Percentiles rank a stretch among this genome's conserved stretches.
Conservation (phyloP, 2,797 vertebrate genomes). For the Dicrostonyx torquatus region DNA sequence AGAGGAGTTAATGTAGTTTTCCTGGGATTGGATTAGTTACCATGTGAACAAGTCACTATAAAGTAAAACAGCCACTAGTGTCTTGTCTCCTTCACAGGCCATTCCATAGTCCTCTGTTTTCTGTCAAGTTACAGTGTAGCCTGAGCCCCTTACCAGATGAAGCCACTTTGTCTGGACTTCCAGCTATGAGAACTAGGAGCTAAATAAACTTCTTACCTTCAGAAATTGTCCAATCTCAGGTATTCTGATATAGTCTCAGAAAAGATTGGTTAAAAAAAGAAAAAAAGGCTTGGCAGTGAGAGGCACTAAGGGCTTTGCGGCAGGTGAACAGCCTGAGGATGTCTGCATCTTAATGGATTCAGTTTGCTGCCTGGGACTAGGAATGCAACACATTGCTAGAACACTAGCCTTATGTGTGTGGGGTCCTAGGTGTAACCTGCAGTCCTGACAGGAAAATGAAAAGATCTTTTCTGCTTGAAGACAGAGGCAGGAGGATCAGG, state of each 20-base stretch:
- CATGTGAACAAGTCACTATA: not conserved
- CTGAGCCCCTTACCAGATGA: not conserved
- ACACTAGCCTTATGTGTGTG: not conserved
- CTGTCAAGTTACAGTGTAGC: not conserved
- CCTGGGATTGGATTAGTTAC: not conserved
- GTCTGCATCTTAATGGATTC: not conserved
- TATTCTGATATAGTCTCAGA: not conserved
- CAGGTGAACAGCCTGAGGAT: too few relatives aligned
- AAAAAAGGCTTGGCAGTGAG: not conserved
- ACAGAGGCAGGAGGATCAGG: not conserved
- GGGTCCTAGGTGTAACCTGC: not conserved
- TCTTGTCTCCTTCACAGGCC: not conserved
- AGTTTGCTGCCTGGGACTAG: not conserved
- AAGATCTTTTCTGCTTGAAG: not conserved
- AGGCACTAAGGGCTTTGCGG: not conserved
- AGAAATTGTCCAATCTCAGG: not conserved
- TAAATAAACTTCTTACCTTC: not conserved
- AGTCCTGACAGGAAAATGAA: not conserved
- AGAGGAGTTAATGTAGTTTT: not conserved
- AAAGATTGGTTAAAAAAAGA: not conserved
- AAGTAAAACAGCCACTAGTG: not conserved
- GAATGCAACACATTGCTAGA: not conserved
- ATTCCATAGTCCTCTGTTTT: not conserved
- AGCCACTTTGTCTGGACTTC: not conserved
- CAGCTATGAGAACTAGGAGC: not conserved